Evolutionary conservation across 37 sponge, comb jelly and placozoan species (phyloP).

Genomic region (Bolinopsis microptera): DNA sequence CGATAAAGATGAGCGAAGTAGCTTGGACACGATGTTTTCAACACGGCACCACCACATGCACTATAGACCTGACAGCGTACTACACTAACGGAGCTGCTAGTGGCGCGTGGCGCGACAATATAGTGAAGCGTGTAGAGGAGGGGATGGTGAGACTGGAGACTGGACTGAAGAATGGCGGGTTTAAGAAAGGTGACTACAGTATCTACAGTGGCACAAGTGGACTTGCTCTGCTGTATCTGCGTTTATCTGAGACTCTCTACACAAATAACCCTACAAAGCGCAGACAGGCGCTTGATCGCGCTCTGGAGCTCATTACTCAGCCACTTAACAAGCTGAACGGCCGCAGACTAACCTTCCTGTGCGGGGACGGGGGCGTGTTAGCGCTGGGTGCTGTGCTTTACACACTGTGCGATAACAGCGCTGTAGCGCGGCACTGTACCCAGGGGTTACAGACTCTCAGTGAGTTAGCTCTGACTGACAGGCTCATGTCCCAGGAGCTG

Average conservation of each 20-base stretch:
- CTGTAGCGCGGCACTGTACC: constrained; percentile 45
- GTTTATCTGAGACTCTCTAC: constrained; percentile 71
- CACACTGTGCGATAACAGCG: constrained; percentile 58
- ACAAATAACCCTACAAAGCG: constrained; percentile 2
- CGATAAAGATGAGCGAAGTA: constrained; percentile 43
- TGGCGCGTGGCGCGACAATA: constrained; percentile 3
- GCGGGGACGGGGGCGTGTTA: constrained; percentile 87
- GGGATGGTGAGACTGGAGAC: constrained; percentile 29
- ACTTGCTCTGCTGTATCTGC: constrained; percentile 77
- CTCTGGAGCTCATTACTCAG: constrained; percentile 34
- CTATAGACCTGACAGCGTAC: constrained; percentile 11
- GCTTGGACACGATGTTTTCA: constrained; percentile 63
- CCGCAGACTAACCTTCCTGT: constrained; percentile 77
- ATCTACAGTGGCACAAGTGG: constrained; percentile 69
- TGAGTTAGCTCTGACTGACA: constrained; percentile 45
- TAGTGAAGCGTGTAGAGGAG: background rate
- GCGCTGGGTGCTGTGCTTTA: constrained; percentile 78
- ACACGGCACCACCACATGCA: constrained; percentile 29
- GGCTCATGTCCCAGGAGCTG: constrained; percentile 76
- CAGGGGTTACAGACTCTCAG: constrained; percentile 27
- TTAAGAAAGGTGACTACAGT: constrained; percentile 38
- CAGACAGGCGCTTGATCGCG: constrained; percentile 53
- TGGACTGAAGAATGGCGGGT: background rate
- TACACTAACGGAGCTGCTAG: constrained; percentile 20
- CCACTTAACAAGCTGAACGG: constrained; percentile 66